Conservation (phyloP, 1,140 invertebrate species). For the Drosophila yakuba region DNA sequence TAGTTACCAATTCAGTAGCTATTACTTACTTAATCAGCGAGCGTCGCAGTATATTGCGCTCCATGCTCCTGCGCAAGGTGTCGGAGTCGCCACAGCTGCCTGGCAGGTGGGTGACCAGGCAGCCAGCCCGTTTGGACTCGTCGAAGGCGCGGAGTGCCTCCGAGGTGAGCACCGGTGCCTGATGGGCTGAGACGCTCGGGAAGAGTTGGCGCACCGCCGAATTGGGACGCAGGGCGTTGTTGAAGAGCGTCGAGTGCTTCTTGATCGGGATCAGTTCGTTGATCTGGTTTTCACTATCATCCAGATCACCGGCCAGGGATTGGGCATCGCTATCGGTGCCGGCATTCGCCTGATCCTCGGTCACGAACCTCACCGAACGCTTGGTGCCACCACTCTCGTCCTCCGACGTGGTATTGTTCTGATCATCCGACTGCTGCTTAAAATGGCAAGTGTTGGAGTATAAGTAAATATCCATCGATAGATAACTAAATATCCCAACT, state of each 20-base stretch:
- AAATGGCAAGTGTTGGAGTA: neutral
- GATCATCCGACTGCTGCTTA: conserved; percentile 75
- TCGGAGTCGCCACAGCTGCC: conserved; percentile 86
- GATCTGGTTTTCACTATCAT: conserved; percentile 81
- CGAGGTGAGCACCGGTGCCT: conserved; percentile 87
- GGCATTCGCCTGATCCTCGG: conserved; percentile 63
- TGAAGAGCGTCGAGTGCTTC: conserved; percentile 84
- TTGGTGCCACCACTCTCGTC: conserved; percentile 73
- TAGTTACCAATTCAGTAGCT: conserved; percentile 29
- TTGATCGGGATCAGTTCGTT: conserved; percentile 83
- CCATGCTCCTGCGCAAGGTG: conserved; percentile 88
- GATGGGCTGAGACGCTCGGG: conserved; percentile 86
- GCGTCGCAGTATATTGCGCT: conserved; percentile 89
- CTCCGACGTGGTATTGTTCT: conserved; percentile 81
- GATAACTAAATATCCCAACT: no score
- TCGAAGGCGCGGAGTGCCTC: conserved; percentile 89
- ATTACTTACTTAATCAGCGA: conserved; percentile 88
- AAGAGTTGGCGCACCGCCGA: conserved; percentile 91
- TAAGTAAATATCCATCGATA: neutral
- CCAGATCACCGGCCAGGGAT: conserved; percentile 57
- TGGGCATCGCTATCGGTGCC: conserved; percentile 69
- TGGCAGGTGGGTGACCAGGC: conserved; percentile 83
- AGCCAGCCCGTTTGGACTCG: conserved; percentile 87
- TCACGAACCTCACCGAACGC: conserved; percentile 82
- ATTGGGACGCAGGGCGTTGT: conserved; percentile 86